Evolutionary conservation across 2,797 vertebrate species (phyloP).

Genomic region (Decapterus maruadsi): DNA sequence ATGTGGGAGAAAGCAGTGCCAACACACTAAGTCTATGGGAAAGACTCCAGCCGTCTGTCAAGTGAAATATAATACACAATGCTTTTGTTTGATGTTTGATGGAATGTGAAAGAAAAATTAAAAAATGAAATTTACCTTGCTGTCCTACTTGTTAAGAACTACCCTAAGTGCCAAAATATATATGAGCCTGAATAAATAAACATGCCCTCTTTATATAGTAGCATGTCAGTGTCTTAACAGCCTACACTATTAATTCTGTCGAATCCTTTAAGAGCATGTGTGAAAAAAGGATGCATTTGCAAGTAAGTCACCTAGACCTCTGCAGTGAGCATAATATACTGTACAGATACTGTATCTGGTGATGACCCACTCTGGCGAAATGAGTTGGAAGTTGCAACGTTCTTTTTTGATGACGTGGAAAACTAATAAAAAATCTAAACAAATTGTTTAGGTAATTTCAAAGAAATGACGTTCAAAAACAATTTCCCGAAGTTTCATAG

Average conservation of each 20-base stretch:
- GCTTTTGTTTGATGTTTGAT: slow-evolving; percentile 48
- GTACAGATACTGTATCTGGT: too few species aligned
- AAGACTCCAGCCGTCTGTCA: slow-evolving; percentile 39
- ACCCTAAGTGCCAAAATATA: slow-evolving; percentile 6
- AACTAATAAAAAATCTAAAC: too few species aligned
- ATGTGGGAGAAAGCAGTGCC: slow-evolving; percentile 42
- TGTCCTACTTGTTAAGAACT: neutral
- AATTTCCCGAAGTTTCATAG: too few species aligned
- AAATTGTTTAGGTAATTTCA: too few species aligned
- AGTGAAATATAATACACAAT: slow-evolving; percentile 40
- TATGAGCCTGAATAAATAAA: slow-evolving; percentile 2
- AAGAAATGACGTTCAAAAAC: too few species aligned
- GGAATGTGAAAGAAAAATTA: slow-evolving; percentile 17
- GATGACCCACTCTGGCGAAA: too few species aligned
- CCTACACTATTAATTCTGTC: neutral
- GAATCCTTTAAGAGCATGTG: slow-evolving; percentile 11
- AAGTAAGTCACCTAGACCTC: slow-evolving; percentile 18
- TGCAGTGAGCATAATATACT: too few species aligned
- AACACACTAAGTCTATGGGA: slow-evolving; percentile 46
- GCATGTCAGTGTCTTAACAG: neutral
- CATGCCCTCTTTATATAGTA: neutral
- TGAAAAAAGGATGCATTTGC: slow-evolving; percentile 26
- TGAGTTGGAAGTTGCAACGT: too few species aligned
- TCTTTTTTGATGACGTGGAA: too few species aligned
- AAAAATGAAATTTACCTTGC: slow-evolving; percentile 12